phyloP scores from a whole-genome alignment of 2,113 vertebrate genomes.

The Nipponia nippon region DNA sequence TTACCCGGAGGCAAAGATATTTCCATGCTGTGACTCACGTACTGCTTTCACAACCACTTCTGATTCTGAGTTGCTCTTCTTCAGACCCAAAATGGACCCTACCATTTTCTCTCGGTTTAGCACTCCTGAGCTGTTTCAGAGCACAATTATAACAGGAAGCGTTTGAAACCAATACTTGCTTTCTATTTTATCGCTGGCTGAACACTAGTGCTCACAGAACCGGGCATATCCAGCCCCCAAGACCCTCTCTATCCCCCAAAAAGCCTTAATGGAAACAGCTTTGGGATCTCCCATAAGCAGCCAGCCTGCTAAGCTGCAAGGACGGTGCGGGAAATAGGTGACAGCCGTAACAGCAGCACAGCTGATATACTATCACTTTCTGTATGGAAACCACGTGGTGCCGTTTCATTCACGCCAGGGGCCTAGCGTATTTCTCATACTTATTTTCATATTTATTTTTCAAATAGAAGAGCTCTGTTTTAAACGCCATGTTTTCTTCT shows the following conservation, averaged over 20 bases:
- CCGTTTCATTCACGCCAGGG: neutral
- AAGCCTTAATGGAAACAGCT: neutral
- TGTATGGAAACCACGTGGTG: neutral
- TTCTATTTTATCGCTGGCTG: neutral
- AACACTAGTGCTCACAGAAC: neutral
- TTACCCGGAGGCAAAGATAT: neutral
- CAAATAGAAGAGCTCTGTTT: neutral
- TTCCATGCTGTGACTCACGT: neutral
- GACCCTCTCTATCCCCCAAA: neutral
- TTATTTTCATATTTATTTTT: neutral
- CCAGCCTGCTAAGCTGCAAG: neutral
- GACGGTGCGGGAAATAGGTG: accelerated
- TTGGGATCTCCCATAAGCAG: neutral
- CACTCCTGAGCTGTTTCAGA: neutral
- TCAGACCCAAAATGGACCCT: neutral
- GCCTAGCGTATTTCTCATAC: neutral
- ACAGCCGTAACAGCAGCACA: neutral
- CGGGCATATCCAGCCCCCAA: neutral
- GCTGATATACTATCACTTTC: conserved; percentile 7
- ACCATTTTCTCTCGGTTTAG: neutral
- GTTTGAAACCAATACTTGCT: neutral
- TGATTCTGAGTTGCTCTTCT: neutral
- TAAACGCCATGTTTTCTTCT: neutral
- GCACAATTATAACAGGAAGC: neutral
- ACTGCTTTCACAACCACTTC: neutral